phyloP scores from a whole-genome alignment of 2,113 vertebrate species.

The Rousettus leschenaultii region DNA sequence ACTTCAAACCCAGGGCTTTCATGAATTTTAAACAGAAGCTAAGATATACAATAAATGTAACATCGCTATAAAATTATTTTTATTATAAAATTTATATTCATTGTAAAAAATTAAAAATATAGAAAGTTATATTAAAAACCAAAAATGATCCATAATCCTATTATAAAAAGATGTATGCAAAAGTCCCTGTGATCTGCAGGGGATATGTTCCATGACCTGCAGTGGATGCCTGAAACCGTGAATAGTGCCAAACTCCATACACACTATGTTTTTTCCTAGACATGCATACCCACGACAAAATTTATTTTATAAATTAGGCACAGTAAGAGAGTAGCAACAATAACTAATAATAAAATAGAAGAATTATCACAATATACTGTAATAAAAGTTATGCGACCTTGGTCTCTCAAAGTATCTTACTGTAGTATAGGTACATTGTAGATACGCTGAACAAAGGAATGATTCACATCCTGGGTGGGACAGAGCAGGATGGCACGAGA shows the following conservation, averaged over 20 bases:
- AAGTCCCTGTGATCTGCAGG: not conserved
- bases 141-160: not conserved
- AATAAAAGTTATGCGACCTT: not conserved
- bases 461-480: not conserved
- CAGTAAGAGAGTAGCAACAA: not conserved
- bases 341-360: not conserved
- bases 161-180: not conserved
- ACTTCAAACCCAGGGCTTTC: not conserved
- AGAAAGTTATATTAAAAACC: slow-evolving; percentile 19
- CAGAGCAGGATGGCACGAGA: not conserved
- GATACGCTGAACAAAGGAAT: not conserved
- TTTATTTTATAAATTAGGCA: not conserved
- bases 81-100: slow-evolving; percentile 38
- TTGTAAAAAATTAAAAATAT: slow-evolving; percentile 20
- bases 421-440: not conserved
- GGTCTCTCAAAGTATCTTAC: not conserved
- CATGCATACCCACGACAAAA: not conserved
- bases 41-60: not conserved
- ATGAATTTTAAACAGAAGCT: slow-evolving; percentile 23
- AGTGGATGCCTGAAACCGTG: not conserved
- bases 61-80: not conserved
- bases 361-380: not conserved
- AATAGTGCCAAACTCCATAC: not conserved
- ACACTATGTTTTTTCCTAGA: not conserved
- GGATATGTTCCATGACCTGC: not conserved